These are phyloP conservation scores for Actinopyga echinites DNA, from an alignment of 53 echinoderm and acorn worm species.

Conservation along the genomic window DNA sequence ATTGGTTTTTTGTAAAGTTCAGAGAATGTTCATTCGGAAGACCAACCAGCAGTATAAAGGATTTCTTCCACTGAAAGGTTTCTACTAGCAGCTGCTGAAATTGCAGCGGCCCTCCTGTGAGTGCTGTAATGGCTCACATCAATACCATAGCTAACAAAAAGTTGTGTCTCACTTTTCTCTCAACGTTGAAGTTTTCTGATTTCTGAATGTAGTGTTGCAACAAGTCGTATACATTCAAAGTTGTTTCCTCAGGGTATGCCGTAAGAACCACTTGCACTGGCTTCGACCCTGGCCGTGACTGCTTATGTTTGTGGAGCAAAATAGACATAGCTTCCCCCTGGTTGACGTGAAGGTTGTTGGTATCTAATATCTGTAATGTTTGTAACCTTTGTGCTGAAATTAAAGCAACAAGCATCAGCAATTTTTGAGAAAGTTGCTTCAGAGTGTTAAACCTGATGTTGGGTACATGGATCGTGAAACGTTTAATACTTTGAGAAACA, in stretches of 20 bases:
- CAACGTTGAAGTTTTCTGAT: neutral
- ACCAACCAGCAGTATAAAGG: constrained; percentile 6
- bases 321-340: too few relatives aligned
- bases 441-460: neutral
- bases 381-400: neutral
- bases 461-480: constrained; percentile 24
- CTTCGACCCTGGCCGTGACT: too few relatives aligned
- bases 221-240: constrained; percentile 6
- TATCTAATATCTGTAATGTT: neutral
- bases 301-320: too few relatives aligned
- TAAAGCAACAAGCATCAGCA: neutral
- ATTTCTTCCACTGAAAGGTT: neutral
- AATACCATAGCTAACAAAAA: constrained; percentile 17
- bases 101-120: neutral
- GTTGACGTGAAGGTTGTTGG: neutral
- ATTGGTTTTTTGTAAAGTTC: too few relatives aligned
- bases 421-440: neutral
- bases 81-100: neutral
- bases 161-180: neutral
- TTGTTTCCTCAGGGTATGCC: too few relatives aligned
- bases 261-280: too few relatives aligned
- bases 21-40: too few relatives aligned
- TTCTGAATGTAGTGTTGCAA: neutral
- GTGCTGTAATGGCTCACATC: neutral
- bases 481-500: constrained; percentile 29